Percentiles rank a stretch among this genome's conserved stretches.
These are phyloP conservation scores for Zaprionus capensis DNA, from an alignment of 1,140 invertebrate species.

Conservation along the genomic window DNA sequence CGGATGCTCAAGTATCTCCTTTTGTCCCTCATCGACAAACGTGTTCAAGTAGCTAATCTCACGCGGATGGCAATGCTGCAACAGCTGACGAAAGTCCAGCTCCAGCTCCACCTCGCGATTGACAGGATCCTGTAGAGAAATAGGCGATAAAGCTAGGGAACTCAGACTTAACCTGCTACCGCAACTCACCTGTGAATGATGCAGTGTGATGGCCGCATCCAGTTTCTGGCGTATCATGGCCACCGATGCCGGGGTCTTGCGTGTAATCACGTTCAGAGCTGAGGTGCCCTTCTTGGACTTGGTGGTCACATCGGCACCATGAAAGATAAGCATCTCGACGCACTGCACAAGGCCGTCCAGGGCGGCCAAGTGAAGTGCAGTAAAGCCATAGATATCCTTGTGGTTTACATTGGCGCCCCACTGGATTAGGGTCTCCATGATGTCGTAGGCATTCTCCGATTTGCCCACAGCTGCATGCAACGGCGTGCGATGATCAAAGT, in stretches of 20 bases:
- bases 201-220: slow-evolving; percentile 90
- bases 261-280: slow-evolving; percentile 91
- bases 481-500: slow-evolving; percentile 91
- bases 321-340: slow-evolving; percentile 91
- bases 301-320: slow-evolving; percentile 93
- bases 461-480: slow-evolving; percentile 92
- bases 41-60: slow-evolving; percentile 93
- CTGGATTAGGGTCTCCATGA: slow-evolving; percentile 89
- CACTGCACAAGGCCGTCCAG: slow-evolving; percentile 93
- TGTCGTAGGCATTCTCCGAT: slow-evolving; percentile 89
- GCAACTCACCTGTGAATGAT: slow-evolving; percentile 86
- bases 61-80: slow-evolving; percentile 91
- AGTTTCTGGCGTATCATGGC: slow-evolving; percentile 91
- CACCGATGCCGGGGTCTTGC: slow-evolving; percentile 92
- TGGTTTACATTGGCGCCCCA: slow-evolving; percentile 93
- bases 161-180: not conserved
- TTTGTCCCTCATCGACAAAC: slow-evolving; percentile 93
- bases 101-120: slow-evolving; percentile 92
- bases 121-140: slow-evolving; percentile 86
- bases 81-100: slow-evolving; percentile 90
- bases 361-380: slow-evolving; percentile 94
- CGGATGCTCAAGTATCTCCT: slow-evolving; percentile 92
- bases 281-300: slow-evolving; percentile 93
- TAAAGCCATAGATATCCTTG: slow-evolving; percentile 95
- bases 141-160: not conserved